Conservation (phyloP, 2,113 vertebrate genomes). For the Nesogale talazaci region DNA sequence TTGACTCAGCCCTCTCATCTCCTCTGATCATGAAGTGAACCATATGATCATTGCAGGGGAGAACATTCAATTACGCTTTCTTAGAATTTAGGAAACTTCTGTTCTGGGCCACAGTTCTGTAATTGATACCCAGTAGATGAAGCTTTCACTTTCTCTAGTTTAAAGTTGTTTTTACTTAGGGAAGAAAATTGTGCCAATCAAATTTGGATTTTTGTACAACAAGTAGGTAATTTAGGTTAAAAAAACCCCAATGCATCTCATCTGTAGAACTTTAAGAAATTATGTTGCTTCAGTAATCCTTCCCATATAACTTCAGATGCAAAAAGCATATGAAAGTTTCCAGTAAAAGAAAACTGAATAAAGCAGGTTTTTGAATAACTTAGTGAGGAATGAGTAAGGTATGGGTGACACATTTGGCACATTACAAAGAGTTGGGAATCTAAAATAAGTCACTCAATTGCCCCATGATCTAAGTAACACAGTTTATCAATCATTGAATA, state of each 20-base stretch:
- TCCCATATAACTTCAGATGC: constrained; percentile 33
- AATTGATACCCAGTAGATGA: constrained; percentile 56
- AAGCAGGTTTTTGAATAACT: neutral
- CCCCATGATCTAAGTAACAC: neutral
- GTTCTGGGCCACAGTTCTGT: neutral
- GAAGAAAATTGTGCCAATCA: constrained; percentile 58
- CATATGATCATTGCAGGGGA: neutral
- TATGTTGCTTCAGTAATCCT: constrained; percentile 24
- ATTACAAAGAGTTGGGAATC: neutral
- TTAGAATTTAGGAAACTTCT: constrained; percentile 48
- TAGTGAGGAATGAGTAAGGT: neutral
- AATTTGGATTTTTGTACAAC: constrained; percentile 64
- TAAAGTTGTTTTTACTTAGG: constrained; percentile 42
- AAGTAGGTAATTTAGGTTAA: constrained; percentile 67
- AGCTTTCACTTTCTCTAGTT: constrained; percentile 24
- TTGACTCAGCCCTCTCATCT: constrained; percentile 31
- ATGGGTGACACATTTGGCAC: neutral
- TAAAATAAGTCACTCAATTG: neutral
- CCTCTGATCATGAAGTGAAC: constrained; percentile 40
- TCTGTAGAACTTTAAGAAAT: constrained; percentile 49
- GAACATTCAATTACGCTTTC: constrained; percentile 50
- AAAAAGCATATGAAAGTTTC: neutral
- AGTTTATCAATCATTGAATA: constrained; percentile 23
- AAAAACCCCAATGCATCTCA: constrained; percentile 45
- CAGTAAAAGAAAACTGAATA: neutral